phyloP scores from a whole-genome alignment of 2,113 vertebrate species.

The Pseudorasbora parva region DNA sequence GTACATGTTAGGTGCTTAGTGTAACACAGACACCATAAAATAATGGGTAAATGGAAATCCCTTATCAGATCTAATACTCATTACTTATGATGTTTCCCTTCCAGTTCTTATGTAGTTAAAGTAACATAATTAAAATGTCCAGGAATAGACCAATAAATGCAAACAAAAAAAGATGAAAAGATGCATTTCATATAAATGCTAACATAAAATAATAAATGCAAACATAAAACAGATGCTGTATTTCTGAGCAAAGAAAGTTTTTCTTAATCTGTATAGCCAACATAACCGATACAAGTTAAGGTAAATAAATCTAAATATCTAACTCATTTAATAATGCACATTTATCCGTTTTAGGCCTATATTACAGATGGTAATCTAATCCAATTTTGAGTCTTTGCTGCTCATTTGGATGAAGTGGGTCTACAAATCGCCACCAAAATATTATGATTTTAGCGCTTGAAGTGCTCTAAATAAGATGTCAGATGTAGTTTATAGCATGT shows the following conservation, averaged over 20 bases:
- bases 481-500: constrained; percentile 43
- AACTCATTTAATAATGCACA: background rate
- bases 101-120: background rate
- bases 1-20: too few species aligned
- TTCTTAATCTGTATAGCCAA: background rate
- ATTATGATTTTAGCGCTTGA: background rate
- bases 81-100: constrained; percentile 55
- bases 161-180: background rate
- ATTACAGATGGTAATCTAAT: background rate
- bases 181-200: too few species aligned
- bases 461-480: constrained; percentile 35
- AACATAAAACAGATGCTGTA: too few species aligned
- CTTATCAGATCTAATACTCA: constrained; percentile 80
- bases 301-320: background rate
- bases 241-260: background rate
- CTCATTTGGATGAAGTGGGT: background rate
- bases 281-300: background rate
- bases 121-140: background rate
- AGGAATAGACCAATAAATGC: background rate
- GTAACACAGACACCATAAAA: too few species aligned
- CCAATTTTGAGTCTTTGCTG: background rate
- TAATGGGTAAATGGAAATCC: constrained; percentile 67
- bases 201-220: too few species aligned
- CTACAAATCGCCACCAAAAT: background rate
- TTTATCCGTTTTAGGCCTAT: background rate